Percentiles rank a stretch among this genome's conserved stretches.
Evolutionary conservation across 2,797 vertebrate species (phyloP).

Genomic region (Pteropus rufus): DNA sequence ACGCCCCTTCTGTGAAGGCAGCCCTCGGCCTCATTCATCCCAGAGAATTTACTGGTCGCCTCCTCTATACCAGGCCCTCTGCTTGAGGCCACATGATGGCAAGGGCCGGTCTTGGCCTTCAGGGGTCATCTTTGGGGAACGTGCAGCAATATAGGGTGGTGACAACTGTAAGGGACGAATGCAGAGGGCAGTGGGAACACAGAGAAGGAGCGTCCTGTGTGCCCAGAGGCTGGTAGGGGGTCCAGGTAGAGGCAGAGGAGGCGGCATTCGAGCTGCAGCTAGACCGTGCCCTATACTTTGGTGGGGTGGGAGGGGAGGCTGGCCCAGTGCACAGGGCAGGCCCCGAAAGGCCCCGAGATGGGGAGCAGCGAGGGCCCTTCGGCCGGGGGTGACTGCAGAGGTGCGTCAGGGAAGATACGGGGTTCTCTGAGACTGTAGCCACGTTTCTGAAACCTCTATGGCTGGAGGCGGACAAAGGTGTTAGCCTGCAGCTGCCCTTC

Average conservation of each 20-base stretch:
- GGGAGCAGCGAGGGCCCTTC: neutral
- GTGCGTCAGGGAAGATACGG: neutral
- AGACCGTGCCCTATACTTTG: fast-evolving
- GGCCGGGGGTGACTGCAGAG: no score
- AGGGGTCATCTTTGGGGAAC: neutral
- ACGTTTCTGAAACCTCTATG: neutral
- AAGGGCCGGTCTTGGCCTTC: neutral
- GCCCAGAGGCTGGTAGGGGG: neutral
- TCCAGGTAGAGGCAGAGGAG: neutral
- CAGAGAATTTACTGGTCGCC: no score
- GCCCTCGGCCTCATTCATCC: no score
- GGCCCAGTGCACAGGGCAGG: neutral
- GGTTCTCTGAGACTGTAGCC: neutral
- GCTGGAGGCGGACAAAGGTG: neutral
- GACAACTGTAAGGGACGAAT: neutral
- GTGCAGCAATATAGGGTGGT: fast-evolving
- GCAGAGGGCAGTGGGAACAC: neutral
- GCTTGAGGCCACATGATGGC: neutral
- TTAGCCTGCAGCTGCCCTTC: neutral
- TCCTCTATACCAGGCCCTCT: neutral
- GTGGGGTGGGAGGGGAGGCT: neutral
- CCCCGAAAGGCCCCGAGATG: neutral
- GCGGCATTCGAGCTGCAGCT: fast-evolving
- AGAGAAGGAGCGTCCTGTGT: neutral
- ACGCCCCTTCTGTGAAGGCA: no score